Evolutionary conservation across 2,797 vertebrate genomes (phyloP).

Genomic region (Enteromius viviparus): DNA sequence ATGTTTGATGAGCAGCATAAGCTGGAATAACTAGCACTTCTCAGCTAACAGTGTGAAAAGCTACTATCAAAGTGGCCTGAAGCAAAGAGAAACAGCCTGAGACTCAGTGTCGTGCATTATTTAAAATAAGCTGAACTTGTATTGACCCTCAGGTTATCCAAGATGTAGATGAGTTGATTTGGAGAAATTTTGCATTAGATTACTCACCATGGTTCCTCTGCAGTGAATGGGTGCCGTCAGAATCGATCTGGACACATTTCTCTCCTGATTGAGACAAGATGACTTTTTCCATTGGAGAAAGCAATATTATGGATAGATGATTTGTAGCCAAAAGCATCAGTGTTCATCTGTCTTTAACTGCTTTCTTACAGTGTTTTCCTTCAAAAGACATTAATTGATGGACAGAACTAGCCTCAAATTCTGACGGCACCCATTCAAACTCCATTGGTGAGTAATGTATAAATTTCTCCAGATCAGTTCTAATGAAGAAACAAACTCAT

Average conservation of each 20-base stretch:
- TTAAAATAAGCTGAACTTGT: background rate
- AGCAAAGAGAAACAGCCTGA: conserved; percentile 12
- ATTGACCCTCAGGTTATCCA: background rate
- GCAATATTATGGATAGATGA: too few species aligned
- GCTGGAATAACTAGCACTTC: conserved; percentile 35
- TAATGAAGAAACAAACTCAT: background rate
- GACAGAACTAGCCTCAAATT: too few species aligned
- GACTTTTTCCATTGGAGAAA: background rate
- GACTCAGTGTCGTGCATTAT: background rate
- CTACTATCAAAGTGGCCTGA: conserved; percentile 56
- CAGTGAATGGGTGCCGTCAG: too few species aligned
- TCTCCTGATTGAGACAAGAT: background rate
- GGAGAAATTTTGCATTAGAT: background rate
- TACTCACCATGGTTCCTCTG: too few species aligned
- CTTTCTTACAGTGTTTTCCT: too few species aligned
- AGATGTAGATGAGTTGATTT: too few species aligned
- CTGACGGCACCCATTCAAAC: too few species aligned
- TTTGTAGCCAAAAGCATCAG: too few species aligned
- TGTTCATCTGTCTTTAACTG: too few species aligned
- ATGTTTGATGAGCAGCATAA: conserved; percentile 51
- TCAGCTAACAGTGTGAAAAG: conserved; percentile 31
- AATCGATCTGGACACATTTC: too few species aligned
- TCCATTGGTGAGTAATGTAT: too few species aligned
- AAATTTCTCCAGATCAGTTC: background rate
- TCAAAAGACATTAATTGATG: background rate